Percentiles rank a stretch among this genome's conserved stretches.
Conservation (phyloP, 2,797 vertebrate species). For the Intellagama lesueurii region DNA sequence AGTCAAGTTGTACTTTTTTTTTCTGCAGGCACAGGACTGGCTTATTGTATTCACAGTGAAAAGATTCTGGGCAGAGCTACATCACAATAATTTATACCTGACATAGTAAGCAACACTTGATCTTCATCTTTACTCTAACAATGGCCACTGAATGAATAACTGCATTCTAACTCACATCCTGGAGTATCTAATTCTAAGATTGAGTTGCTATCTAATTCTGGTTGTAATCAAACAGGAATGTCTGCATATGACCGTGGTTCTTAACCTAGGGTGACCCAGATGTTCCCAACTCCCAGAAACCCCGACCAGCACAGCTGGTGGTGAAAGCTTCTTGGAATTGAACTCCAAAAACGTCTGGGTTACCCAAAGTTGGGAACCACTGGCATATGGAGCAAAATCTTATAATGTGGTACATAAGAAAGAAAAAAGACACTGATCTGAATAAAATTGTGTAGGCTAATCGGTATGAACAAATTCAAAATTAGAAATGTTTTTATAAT, state of each 20-base stretch:
- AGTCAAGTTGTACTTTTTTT: not conserved
- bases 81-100: conserved; percentile 43
- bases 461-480: too few species aligned
- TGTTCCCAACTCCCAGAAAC: too few species aligned
- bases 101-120: conserved; percentile 46
- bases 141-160: conserved; percentile 11
- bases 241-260: not conserved
- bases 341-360: too few species aligned
- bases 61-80: conserved; percentile 7
- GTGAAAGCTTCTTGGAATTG: too few species aligned
- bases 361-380: too few species aligned
- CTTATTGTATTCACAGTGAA: conserved; percentile 26
- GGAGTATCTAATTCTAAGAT: conserved; percentile 30
- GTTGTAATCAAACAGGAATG: conserved; percentile 21
- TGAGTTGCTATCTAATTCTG: conserved; percentile 33
- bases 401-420: too few species aligned
- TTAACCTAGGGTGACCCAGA: too few species aligned
- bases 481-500: too few species aligned
- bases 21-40: not conserved
- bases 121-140: conserved; percentile 41
- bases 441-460: too few species aligned
- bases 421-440: too few species aligned
- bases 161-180: conserved; percentile 10
- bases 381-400: too few species aligned
- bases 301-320: too few species aligned